Evolutionary conservation across 2,888 invertebrate species (phyloP).

Genomic region (Leptopilina syphax): DNA sequence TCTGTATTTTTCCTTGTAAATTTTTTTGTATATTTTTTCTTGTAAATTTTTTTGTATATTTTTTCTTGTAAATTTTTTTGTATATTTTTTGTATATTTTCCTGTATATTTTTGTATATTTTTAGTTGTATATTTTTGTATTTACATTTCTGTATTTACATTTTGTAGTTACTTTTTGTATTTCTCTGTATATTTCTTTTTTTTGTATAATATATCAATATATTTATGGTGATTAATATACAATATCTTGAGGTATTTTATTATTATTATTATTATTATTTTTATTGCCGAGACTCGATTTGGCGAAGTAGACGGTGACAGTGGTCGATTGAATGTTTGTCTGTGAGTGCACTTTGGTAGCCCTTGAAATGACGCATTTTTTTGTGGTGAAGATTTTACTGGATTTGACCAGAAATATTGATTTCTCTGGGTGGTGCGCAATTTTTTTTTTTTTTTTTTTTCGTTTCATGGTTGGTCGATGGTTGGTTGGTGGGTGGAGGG

Average conservation of each 20-base stretch:
- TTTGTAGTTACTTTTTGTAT: constrained; percentile 18
- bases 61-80: constrained; percentile 5
- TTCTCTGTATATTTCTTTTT: constrained; percentile 48
- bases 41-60: constrained; percentile 44
- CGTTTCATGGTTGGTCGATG: constrained; percentile 63
- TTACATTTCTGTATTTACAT: constrained; percentile 8
- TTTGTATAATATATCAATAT: constrained; percentile 37
- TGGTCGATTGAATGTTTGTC: constrained; percentile 76
- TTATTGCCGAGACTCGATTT: constrained; percentile 29
- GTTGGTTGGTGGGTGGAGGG: constrained; percentile 65
- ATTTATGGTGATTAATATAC: neutral
- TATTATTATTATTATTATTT: constrained; percentile 26
- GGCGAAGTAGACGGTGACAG: constrained; percentile 55
- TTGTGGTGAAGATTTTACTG: constrained; percentile 27
- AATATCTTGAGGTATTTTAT: neutral
- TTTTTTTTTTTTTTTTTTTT: constrained; percentile 31
- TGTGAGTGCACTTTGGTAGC: constrained; percentile 76
- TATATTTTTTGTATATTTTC: too few species aligned
- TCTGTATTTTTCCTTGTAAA: too few species aligned
- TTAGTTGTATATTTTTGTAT: constrained; percentile 26
- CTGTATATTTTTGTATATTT: constrained; percentile 48
- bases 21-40: constrained; percentile 34
- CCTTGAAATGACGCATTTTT: constrained; percentile 67
- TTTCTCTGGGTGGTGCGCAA: constrained; percentile 56
- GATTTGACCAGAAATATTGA: constrained; percentile 45